Base-by-base conservation (phyloP, 2,797 vertebrate genomes). In the Scleropages formosus region DNA sequence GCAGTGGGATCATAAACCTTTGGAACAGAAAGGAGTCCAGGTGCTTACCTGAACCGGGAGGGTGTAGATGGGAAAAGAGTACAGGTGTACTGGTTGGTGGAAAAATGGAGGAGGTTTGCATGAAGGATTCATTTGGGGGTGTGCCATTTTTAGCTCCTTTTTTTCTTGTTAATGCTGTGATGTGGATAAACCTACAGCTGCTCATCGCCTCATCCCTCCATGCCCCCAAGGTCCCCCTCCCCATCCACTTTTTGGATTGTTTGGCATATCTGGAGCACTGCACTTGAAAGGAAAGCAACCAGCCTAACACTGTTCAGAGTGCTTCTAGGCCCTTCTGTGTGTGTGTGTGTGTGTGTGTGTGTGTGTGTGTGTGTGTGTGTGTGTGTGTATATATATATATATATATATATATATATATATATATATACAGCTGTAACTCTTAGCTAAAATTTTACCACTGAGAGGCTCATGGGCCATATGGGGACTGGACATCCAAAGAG, bases 291-390 rank as follows among this genome's bases (percentile, higher is more conserved):
- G 13, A n/a, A 26, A 13, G 62, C 13, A 26, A 64, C 2, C 10
- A 22, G 4, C 22, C 26, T 64, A 20, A 12, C 27, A 64, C 20
- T 12, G 20, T 63, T 65, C 59, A 27, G 47, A 51, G 46, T 39
- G 22, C 22, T 11, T 64, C 8, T 61, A 56, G n/a, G 26, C 16
- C 47, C 13, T 24, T 46, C 7, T 22, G 18, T 9, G 18, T n/a
- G 0, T 27, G 24, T 65, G 24, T 18, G 49, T 18, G 20, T 27
- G 49, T 71, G 51, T 13, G 24, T 56, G 24, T 27, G 20, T 31
- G 22, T 27, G 44, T 47, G 6, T 67, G 65, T 59, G 89, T 82
- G 74, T 70, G 2, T 58, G n/a, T 68, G 47, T 13, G 9, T 60
- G 22, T 60, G 8, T 65, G 27, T 27, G 16, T 60, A n/a, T n/a